Conservation (phyloP, 2,113 vertebrate genomes). For the Panthera uncia region DNA sequence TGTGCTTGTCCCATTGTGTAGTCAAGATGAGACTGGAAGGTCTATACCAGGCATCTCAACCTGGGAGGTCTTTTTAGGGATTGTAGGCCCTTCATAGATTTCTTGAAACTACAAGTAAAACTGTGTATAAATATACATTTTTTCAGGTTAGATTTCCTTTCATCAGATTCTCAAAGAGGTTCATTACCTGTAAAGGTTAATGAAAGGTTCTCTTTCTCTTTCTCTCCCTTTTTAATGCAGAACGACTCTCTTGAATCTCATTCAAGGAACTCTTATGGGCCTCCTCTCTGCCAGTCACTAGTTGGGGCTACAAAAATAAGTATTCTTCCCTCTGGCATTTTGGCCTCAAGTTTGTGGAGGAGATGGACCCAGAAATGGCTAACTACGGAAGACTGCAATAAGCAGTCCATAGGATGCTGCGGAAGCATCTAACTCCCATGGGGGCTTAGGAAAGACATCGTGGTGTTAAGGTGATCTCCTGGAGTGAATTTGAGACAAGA, state of each 20-base stretch:
- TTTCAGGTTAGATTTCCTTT: not conserved
- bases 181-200: not conserved
- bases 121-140: not conserved
- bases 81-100: not conserved
- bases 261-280: not conserved
- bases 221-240: not conserved
- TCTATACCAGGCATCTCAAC: not conserved
- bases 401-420: not conserved
- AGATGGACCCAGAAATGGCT: not conserved
- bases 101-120: constrained; percentile 18
- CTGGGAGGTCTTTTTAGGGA: not conserved
- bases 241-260: not conserved
- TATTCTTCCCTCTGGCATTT: not conserved
- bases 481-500: not conserved
- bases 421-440: not conserved
- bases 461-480: not conserved
- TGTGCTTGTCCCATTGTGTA: not conserved
- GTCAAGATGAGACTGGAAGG: not conserved
- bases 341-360: not conserved
- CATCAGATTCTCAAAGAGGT: not conserved
- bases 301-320: not conserved
- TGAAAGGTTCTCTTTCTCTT: not conserved
- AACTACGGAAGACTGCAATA: not conserved
- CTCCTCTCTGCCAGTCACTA: not conserved
- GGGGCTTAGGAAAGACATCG: not conserved